These are phyloP conservation scores for Meda fulgida DNA, from an alignment of 2,797 vertebrate genomes.

Conservation along the genomic window DNA sequence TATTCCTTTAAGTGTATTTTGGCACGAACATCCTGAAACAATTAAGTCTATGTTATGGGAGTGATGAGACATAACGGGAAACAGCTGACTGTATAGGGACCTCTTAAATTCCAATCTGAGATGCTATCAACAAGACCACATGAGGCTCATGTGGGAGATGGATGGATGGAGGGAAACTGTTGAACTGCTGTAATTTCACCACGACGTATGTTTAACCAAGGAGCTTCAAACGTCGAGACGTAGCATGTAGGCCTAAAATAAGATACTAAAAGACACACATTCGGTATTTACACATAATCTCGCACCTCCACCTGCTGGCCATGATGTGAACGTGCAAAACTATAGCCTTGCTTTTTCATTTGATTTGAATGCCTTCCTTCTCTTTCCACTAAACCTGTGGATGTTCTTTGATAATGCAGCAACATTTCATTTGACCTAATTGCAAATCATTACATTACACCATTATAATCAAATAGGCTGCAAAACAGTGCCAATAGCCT, in stretches of 20 bases:
- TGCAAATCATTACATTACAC: not conserved
- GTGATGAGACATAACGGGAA: not conserved
- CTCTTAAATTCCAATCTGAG: too few species aligned
- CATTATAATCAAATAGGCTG: not conserved
- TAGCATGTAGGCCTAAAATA: not conserved
- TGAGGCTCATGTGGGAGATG: not conserved
- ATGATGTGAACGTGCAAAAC: not conserved
- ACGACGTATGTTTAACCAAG: too few species aligned
- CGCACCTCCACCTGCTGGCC: conserved; percentile 1
- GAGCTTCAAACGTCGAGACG: not conserved
- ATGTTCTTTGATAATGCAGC: not conserved
- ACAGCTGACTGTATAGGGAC: not conserved
- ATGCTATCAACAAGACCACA: not conserved
- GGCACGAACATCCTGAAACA: not conserved
- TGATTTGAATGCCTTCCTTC: not conserved
- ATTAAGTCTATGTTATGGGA: too few species aligned
- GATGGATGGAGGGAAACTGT: too few species aligned
- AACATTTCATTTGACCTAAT: not conserved
- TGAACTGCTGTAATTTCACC: not conserved
- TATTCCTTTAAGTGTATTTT: not conserved
- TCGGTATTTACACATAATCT: not conserved
- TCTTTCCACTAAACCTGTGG: not conserved
- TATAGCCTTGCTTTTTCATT: not conserved
- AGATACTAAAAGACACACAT: not conserved
- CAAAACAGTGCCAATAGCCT: not conserved